Evolutionary conservation across 2,888 invertebrate genomes (phyloP), one percentile per base, ranked within the genome.

Genomic region (Cancer borealis): DNA sequence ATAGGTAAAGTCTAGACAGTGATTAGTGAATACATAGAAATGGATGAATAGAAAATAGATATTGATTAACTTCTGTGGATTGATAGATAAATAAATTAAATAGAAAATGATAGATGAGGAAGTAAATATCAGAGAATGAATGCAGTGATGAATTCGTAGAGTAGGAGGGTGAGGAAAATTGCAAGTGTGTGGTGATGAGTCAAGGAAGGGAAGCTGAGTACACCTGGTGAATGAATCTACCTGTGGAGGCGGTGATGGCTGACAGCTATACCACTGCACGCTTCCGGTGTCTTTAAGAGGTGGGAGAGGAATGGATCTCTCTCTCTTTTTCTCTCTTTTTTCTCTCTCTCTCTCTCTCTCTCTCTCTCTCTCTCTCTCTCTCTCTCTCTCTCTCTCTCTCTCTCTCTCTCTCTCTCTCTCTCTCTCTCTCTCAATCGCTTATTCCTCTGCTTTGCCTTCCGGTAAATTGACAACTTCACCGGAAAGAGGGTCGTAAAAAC

Each of bases 401-500:
- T 30, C 79, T 79, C 12, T 79, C 30, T 26, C 79, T 26, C 30
- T 79, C 79, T 30, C 79, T 79, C 79, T 79, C 79, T 30, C 79
- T 79, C 30, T 79, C 79, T 12, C 30, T 30, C 79, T 79, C 79
- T 79, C 26, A 6, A 21, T 66, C 66, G 21, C 66, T 66, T n/a
- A n/a, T n/a, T 66, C 66, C n/a, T 5, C 8, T n/a, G 3, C 66
- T 14, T 66, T 8, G 3, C 66, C n/a, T n/a, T 79, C 79, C 79
- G 26, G 79, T 79, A 30, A 26, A 79, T 79, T 79, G 79, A 79
- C 79, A 79, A 79, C 30, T 26, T 79, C 14, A 26, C 30, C 79
- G 79, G 79, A 79, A 30, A 79, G 79, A 79, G 79, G 30, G 30
- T 30, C 30, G 79, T 79, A 79, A 79, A 79, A 79, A 30, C 30